These are phyloP conservation scores for Physocephala rufipes DNA, from an alignment of 2,888 invertebrate genomes.

Conservation along the genomic window DNA sequence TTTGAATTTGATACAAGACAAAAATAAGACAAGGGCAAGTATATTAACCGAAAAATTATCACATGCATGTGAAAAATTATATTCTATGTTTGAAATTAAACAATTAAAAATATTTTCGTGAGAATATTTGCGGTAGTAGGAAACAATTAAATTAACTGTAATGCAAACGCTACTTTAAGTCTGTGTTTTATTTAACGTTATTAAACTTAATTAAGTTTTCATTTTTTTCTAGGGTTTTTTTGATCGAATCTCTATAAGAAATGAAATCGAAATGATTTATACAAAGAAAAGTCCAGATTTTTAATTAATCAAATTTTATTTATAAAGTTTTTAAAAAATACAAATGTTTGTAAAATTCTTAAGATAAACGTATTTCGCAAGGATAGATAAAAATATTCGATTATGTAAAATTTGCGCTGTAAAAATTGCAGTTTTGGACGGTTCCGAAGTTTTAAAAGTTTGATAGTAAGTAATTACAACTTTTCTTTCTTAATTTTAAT, in stretches of 20 bases:
- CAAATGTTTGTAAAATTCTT: slow-evolving; percentile 2
- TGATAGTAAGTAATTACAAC: neutral
- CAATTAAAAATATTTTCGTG: slow-evolving; percentile 26
- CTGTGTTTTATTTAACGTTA: no score
- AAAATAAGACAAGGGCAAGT: slow-evolving; percentile 26
- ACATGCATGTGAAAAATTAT: slow-evolving; percentile 6
- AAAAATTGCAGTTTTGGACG: slow-evolving; percentile 7
- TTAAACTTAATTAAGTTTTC: neutral
- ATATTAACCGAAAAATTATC: slow-evolving; percentile 10
- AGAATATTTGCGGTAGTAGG: slow-evolving; percentile 7
- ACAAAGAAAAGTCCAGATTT: neutral
- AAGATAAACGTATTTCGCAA: neutral
- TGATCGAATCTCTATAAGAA: no score
- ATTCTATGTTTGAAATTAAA: neutral
- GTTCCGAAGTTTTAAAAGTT: neutral
- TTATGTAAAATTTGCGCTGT: neutral
- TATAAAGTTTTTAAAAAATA: neutral
- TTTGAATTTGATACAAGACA: neutral
- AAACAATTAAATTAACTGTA: slow-evolving; percentile 7
- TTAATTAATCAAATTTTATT: neutral
- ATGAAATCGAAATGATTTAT: neutral
- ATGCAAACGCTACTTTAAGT: neutral
- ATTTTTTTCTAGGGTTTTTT: no score
- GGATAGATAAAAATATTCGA: neutral
- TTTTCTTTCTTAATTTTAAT: neutral